A percentile compares a stretch with the other conserved stretches of the same genome.
phyloP scores from a whole-genome alignment of 2,888 invertebrate genomes.

The Ommatoiulus sabulosus region DNA sequence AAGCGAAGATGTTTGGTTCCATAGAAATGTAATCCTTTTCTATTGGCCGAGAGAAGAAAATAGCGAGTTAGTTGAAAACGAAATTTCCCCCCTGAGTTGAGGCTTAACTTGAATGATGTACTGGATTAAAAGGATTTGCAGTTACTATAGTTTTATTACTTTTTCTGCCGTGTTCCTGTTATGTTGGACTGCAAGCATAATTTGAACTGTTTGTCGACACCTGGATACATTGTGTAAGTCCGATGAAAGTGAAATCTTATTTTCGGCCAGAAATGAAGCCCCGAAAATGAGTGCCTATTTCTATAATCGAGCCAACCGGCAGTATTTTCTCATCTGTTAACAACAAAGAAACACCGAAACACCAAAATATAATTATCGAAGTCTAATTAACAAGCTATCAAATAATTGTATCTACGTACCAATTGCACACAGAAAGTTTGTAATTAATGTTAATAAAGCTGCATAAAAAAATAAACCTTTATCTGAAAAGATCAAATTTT shows the following conservation, averaged over 20 bases:
- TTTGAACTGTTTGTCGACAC: not conserved
- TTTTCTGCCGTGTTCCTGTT: not conserved
- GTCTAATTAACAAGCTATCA: too few species aligned
- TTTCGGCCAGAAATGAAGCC: not conserved
- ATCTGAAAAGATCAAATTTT: too few species aligned
- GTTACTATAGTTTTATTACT: constrained; percentile 24
- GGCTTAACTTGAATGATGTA: constrained; percentile 35
- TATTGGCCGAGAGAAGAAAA: constrained; percentile 4
- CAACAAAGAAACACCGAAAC: too few species aligned
- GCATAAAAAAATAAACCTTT: too few species aligned
- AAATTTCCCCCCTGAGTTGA: constrained; percentile 18
- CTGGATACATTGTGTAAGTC: not conserved
- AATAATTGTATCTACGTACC: too few species aligned
- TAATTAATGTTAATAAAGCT: too few species aligned
- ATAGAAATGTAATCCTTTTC: constrained; percentile 15
- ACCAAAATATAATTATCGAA: too few species aligned
- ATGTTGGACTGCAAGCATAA: not conserved
- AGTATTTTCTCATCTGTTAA: too few species aligned
- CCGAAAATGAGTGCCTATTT: too few species aligned
- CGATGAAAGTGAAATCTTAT: not conserved
- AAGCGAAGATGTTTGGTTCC: not conserved
- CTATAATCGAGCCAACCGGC: too few species aligned
- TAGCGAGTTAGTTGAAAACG: not conserved
- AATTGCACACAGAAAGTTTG: too few species aligned
- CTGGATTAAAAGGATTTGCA: constrained; percentile 18